A percentile compares a stretch with the other conserved stretches of the same genome.
These are phyloP conservation scores for Drosophila ezoana DNA, from an alignment of 2,888 invertebrate genomes.

Conservation along the genomic window DNA sequence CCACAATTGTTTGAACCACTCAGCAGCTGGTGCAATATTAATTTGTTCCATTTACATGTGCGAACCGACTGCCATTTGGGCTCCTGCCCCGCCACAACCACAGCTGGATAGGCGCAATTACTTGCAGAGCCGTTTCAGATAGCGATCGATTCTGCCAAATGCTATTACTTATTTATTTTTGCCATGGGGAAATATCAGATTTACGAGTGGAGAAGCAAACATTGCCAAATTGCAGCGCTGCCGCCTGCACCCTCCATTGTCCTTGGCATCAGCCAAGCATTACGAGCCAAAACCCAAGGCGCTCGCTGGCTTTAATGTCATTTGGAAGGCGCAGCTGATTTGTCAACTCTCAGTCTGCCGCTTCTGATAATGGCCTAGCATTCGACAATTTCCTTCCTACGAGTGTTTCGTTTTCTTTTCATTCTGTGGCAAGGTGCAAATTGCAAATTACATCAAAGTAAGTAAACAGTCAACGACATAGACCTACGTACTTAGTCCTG, in stretches of 20 bases:
- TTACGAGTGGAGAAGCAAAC: conserved; percentile 42
- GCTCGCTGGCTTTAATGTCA: conserved; percentile 51
- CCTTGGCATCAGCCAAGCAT: conserved; percentile 56
- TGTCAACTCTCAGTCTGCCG: conserved; percentile 61
- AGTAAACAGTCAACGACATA: conserved; percentile 67
- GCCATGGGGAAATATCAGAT: conserved; percentile 59
- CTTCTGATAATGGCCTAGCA: conserved; percentile 64
- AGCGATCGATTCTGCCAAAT: conserved; percentile 38
- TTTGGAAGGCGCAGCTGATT: conserved; percentile 69
- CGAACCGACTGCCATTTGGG: conserved; percentile 4
- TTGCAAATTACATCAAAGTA: conserved; percentile 79
- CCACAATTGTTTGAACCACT: conserved; percentile 55
- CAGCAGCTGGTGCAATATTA: conserved; percentile 64
- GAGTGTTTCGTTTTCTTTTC: conserved; percentile 8
- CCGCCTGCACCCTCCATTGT: conserved; percentile 38
- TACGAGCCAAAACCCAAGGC: conserved; percentile 32
- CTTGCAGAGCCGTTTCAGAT: conserved; percentile 47
- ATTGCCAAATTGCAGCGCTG: conserved; percentile 62
- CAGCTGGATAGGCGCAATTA: conserved; percentile 39
- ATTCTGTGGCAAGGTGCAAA: conserved; percentile 71
- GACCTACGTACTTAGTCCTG: conserved; percentile 55
- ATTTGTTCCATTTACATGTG: conserved; percentile 60
- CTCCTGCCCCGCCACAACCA: neutral
- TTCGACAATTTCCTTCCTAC: conserved; percentile 72
- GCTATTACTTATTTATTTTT: conserved; percentile 62